Conservation (phyloP, 2,888 invertebrate species). For the Pimpla rufipes region DNA sequence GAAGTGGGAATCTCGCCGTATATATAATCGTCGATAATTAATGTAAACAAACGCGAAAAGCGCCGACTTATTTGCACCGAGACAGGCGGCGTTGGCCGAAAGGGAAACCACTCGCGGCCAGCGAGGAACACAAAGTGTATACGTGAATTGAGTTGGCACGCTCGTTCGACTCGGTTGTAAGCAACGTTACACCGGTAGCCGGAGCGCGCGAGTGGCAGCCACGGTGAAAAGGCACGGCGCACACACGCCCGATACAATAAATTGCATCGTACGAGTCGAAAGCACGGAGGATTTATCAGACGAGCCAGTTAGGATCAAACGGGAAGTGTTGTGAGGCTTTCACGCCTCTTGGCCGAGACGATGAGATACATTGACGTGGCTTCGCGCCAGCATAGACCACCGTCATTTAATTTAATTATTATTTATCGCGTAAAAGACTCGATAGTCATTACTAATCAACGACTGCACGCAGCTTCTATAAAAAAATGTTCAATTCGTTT, state of each 20-base stretch:
- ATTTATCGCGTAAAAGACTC: too few relatives aligned
- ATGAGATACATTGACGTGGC: background rate
- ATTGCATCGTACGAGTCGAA: slow-evolving; percentile 26
- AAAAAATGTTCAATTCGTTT: too few relatives aligned
- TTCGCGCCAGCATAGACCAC: too few relatives aligned
- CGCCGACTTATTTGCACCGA: slow-evolving; percentile 32
- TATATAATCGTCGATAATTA: slow-evolving; percentile 31
- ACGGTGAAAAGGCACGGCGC: background rate
- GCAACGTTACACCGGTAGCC: background rate
- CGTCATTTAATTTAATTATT: too few relatives aligned
- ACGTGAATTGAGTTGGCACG: slow-evolving; percentile 25
- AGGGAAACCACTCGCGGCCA: slow-evolving; percentile 3
- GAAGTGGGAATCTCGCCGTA: background rate
- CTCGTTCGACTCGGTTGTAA: slow-evolving; percentile 2
- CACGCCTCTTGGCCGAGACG: background rate
- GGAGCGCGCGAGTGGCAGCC: background rate
- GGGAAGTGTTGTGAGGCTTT: slow-evolving; percentile 3
- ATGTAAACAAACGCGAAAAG: slow-evolving; percentile 48
- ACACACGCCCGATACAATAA: slow-evolving; percentile 23
- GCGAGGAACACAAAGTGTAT: background rate
- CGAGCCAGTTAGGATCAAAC: slow-evolving; percentile 32
- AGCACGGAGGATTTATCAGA: slow-evolving; percentile 27
- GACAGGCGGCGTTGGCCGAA: background rate
- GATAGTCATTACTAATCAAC: too few relatives aligned
- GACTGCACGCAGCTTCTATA: too few relatives aligned